Percentiles rank a stretch among this genome's conserved stretches.
Conservation (phyloP, 2,888 invertebrate genomes). For the Hybos culiciformis region DNA sequence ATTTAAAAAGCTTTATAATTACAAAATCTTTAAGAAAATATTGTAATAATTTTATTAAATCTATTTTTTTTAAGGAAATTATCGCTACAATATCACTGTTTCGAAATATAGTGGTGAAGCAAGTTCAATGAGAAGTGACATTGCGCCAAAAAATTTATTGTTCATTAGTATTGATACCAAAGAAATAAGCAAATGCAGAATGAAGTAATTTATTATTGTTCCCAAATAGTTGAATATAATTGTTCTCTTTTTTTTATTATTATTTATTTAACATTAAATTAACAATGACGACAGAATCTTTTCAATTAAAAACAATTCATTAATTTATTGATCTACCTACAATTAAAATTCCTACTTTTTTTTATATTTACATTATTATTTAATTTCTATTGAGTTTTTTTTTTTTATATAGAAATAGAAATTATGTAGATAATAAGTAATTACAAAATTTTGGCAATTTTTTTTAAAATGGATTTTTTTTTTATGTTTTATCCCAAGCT, state of each 20-base stretch:
- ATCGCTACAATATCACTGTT: slow-evolving; percentile 41
- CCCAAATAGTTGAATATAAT: background rate
- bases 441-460: no score
- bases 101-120: slow-evolving; percentile 52
- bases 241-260: background rate
- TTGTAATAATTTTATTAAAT: background rate
- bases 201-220: slow-evolving; percentile 14
- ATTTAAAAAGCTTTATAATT: background rate
- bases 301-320: no score
- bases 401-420: no score
- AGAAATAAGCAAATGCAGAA: slow-evolving; percentile 29
- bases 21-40: background rate
- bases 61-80: slow-evolving; percentile 37
- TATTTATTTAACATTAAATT: background rate
- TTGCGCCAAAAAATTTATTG: slow-evolving; percentile 40
- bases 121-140: slow-evolving; percentile 43
- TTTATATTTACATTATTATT: no score
- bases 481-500: no score
- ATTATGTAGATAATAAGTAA: background rate
- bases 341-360: no score
- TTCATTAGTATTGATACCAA: slow-evolving; percentile 45
- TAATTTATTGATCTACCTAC: no score
- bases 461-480: no score
- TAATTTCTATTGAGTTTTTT: no score
- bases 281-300: no score